Percentiles rank a stretch among this genome's conserved stretches.
Evolutionary conservation across 1,140 invertebrate genomes (phyloP).

Genomic region (Oncopodura yosiiana): DNA sequence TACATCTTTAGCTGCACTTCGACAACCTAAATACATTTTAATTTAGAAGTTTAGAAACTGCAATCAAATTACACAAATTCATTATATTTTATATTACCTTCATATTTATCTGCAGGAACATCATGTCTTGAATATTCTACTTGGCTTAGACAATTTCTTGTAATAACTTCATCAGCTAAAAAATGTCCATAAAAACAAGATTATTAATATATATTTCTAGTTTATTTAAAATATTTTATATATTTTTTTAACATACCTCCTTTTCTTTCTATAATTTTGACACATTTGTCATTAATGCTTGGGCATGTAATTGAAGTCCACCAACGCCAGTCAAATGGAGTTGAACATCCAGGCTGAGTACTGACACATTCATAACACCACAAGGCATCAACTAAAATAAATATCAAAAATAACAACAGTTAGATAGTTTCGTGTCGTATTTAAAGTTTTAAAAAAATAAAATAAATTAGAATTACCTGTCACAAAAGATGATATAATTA

Average conservation of each 20-base stretch:
- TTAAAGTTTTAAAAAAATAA: too few relatives aligned
- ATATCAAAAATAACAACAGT: neutral
- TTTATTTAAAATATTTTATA: neutral
- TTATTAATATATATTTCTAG: neutral
- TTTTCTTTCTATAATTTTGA: constrained; percentile 78
- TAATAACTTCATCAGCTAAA: constrained; percentile 67
- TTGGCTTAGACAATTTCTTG: constrained; percentile 72
- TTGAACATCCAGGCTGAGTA: constrained; percentile 75
- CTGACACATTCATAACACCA: constrained; percentile 84
- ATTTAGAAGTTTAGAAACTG: constrained; percentile 9
- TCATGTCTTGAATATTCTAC: constrained; percentile 65
- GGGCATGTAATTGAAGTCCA: constrained; percentile 66
- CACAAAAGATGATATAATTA: too few relatives aligned
- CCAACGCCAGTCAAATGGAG: constrained; percentile 73
- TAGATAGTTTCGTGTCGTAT: too few relatives aligned
- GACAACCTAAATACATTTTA: constrained; percentile 68
- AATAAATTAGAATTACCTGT: too few relatives aligned
- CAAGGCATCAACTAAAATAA: constrained; percentile 37
- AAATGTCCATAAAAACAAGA: constrained; percentile 36
- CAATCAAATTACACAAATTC: too few relatives aligned
- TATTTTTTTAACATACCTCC: constrained; percentile 55
- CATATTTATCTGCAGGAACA: constrained; percentile 83
- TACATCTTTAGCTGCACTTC: constrained; percentile 64
- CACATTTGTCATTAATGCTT: constrained; percentile 74
- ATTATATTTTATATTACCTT: too few relatives aligned